Conservation (phyloP, 1,140 invertebrate species). For the Drosophila sucinea region DNA sequence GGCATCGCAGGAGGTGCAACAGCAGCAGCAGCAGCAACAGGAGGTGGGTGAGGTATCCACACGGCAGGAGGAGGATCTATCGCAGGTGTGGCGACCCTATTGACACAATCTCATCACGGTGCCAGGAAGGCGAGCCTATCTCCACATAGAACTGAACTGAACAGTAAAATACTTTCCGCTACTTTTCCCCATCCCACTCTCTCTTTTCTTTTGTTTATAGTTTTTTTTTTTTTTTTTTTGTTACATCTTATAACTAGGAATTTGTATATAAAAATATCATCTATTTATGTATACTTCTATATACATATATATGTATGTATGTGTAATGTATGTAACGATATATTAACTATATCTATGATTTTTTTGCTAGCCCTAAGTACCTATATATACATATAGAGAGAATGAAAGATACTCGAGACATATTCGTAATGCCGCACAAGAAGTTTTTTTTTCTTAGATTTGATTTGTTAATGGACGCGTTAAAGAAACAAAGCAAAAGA, state of each 20-base stretch:
- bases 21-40: conserved; percentile 47
- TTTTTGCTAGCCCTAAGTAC: conserved; percentile 48
- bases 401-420: conserved; percentile 5
- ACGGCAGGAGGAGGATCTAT: conserved; percentile 72
- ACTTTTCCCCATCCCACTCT: neutral
- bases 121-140: conserved; percentile 30
- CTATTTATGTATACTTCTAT: conserved; percentile 30
- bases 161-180: neutral
- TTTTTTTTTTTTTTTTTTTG: conserved; percentile 11
- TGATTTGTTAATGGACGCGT: conserved; percentile 49
- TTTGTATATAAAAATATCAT: conserved; percentile 13
- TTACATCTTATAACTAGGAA: conserved; percentile 6
- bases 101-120: conserved; percentile 65
- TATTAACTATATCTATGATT: conserved; percentile 29
- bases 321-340: conserved; percentile 24
- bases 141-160: conserved; percentile 71
- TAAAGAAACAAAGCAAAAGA: conserved; percentile 45
- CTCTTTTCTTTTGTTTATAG: neutral
- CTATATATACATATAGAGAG: conserved; percentile 20
- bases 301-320: conserved; percentile 15
- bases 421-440: conserved; percentile 42
- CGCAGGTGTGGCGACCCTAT: conserved; percentile 84
- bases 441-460: conserved; percentile 58
- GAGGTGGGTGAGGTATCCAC: conserved; percentile 49
- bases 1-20: conserved; percentile 35